These are phyloP conservation scores for Drosophila colorata DNA, from an alignment of 2,888 invertebrate genomes.

Conservation along the genomic window DNA sequence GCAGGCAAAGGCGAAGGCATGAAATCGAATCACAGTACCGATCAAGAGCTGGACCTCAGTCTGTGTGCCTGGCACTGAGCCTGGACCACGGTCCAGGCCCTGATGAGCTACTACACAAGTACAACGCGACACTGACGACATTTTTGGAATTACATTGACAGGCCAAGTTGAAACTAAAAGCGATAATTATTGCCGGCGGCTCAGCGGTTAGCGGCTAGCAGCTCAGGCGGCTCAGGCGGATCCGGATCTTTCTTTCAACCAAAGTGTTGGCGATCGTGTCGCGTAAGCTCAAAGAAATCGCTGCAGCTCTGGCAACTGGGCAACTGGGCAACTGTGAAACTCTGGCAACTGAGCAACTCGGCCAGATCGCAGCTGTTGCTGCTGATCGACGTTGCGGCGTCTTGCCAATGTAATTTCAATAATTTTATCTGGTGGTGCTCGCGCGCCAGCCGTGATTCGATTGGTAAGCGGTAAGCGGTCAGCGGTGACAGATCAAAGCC, in stretches of 20 bases:
- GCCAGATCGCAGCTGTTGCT: constrained; percentile 44
- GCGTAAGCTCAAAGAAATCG: constrained; percentile 54
- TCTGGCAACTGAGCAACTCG: not conserved
- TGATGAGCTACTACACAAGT: constrained; percentile 71
- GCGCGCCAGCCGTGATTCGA: constrained; percentile 79
- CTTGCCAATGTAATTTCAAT: constrained; percentile 82
- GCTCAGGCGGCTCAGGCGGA: constrained; percentile 24
- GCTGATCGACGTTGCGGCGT: constrained; percentile 72
- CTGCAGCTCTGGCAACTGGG: not conserved
- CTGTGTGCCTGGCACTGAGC: constrained; percentile 9
- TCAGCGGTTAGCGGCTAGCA: constrained; percentile 3
- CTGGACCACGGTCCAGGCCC: constrained; percentile 6
- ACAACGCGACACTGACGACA: constrained; percentile 82
- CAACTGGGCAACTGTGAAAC: no score
- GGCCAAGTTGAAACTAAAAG: constrained; percentile 78
- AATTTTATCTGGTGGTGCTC: constrained; percentile 82
- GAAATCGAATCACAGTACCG: constrained; percentile 64
- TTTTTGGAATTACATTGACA: constrained; percentile 83
- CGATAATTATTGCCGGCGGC: constrained; percentile 74
- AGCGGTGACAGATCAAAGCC: constrained; percentile 75
- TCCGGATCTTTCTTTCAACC: constrained; percentile 39
- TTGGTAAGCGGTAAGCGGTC: constrained; percentile 55
- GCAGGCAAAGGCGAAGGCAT: constrained; percentile 6
- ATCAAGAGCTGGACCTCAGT: constrained; percentile 31
- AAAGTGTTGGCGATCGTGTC: constrained; percentile 77